Conservation (phyloP, 2,113 vertebrate species). For the Acinonyx jubatus region DNA sequence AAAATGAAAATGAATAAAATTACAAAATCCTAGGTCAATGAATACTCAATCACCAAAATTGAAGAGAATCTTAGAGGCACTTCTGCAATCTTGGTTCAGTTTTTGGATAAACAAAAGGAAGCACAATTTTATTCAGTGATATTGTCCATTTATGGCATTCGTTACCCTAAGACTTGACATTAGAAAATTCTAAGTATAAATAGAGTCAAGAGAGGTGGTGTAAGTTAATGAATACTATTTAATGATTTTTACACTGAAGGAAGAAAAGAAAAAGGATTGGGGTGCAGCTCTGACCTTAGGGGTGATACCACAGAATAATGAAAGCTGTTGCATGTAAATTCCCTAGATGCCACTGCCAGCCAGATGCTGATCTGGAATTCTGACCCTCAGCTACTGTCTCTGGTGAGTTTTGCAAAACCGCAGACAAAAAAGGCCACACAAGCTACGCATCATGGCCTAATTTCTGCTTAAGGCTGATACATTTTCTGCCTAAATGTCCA, state of each 20-base stretch:
- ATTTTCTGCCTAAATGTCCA: background rate
- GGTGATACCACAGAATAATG: background rate
- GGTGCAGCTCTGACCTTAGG: background rate
- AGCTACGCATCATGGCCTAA: background rate
- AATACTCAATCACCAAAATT: background rate
- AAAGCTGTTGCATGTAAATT: background rate
- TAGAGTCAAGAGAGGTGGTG: background rate
- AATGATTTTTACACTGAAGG: background rate
- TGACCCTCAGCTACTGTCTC: background rate
- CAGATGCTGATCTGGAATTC: background rate
- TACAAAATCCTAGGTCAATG: background rate
- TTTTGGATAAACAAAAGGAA: slow-evolving; percentile 16
- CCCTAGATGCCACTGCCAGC: background rate
- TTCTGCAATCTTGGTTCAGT: background rate
- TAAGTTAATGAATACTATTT: background rate
- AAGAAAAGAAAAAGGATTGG: background rate
- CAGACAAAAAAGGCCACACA: background rate
- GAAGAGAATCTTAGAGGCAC: background rate
- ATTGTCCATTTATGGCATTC: background rate
- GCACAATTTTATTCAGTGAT: background rate
- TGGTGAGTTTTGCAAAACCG: background rate
- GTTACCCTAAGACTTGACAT: background rate
- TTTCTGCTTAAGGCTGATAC: background rate
- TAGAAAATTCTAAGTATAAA: background rate
- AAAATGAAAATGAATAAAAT: background rate